Evolutionary conservation across 92 coral and sea anemone species (phyloP).

Genomic region (Porites cylindrica): DNA sequence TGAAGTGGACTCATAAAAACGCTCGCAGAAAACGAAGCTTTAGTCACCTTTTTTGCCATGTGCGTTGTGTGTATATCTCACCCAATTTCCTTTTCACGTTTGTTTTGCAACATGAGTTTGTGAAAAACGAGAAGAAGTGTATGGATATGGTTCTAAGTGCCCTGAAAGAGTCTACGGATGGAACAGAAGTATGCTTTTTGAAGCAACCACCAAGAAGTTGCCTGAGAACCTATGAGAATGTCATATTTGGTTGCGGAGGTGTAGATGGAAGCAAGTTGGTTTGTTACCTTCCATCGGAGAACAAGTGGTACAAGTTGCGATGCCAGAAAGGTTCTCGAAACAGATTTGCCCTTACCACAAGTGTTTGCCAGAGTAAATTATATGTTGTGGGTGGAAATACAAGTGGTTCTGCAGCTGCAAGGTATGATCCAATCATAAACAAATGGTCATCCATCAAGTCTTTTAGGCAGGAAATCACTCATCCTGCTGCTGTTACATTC

Average conservation of each 20-base stretch:
- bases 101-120: background rate
- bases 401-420: background rate
- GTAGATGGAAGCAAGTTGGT: background rate
- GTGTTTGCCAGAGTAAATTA: background rate
- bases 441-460: background rate
- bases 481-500: background rate
- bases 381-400: background rate
- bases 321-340: no score
- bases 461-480: background rate
- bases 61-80: background rate
- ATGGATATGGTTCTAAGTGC: background rate
- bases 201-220: background rate
- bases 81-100: background rate
- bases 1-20: background rate
- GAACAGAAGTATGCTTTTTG: background rate
- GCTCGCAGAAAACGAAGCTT: background rate
- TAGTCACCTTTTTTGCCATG: background rate
- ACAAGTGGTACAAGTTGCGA: background rate
- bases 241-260: background rate
- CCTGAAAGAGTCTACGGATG: background rate
- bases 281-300: background rate
- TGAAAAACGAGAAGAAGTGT: background rate
- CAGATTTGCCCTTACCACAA: background rate
- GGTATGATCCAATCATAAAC: background rate
- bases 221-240: background rate